These are phyloP conservation scores for Plodia interpunctella DNA, from an alignment of 1,140 invertebrate species.

Conservation along the genomic window DNA sequence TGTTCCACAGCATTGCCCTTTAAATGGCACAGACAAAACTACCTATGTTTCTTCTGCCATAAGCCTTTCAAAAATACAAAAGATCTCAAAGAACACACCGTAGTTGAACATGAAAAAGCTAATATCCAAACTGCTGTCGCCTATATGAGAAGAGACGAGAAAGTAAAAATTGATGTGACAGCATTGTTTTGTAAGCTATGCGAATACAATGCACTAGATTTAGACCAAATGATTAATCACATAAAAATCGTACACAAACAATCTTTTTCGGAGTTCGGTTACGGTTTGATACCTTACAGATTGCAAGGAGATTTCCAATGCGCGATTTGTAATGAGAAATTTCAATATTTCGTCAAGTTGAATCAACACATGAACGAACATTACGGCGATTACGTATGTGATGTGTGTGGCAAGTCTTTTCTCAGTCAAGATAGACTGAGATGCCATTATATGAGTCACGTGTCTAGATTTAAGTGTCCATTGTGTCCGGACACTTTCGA, in stretches of 20 bases:
- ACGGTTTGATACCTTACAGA: conserved; percentile 57
- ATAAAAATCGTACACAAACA: conserved; percentile 35
- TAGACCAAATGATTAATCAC: conserved; percentile 42
- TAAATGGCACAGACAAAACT: conserved; percentile 66
- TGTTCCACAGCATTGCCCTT: conserved; percentile 52
- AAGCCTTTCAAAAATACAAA: conserved; percentile 39
- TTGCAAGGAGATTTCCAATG: conserved; percentile 55
- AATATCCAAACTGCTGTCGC: conserved; percentile 55
- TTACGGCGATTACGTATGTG: conserved; percentile 82
- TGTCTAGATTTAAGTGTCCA: conserved; percentile 41
- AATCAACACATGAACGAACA: conserved; percentile 72
- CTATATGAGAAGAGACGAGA: conserved; percentile 58
- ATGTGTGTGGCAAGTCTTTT: conserved; percentile 86
- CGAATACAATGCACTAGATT: conserved; percentile 22
- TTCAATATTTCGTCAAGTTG: conserved; percentile 69
- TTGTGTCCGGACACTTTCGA: conserved; percentile 45
- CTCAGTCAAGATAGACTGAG: conserved; percentile 51
- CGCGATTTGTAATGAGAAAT: conserved; percentile 55
- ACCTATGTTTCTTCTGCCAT: conserved; percentile 66
- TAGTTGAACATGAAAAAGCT: conserved; percentile 35
- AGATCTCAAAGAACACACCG: conserved; percentile 49
- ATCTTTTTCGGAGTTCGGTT: conserved; percentile 35
- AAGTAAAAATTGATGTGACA: conserved; percentile 63
- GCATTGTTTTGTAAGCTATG: conserved; percentile 38
- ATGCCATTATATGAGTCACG: conserved; percentile 48